These are phyloP conservation scores for Vulpes vulpes DNA, from an alignment of 2,113 vertebrate species.

Conservation along the genomic window DNA sequence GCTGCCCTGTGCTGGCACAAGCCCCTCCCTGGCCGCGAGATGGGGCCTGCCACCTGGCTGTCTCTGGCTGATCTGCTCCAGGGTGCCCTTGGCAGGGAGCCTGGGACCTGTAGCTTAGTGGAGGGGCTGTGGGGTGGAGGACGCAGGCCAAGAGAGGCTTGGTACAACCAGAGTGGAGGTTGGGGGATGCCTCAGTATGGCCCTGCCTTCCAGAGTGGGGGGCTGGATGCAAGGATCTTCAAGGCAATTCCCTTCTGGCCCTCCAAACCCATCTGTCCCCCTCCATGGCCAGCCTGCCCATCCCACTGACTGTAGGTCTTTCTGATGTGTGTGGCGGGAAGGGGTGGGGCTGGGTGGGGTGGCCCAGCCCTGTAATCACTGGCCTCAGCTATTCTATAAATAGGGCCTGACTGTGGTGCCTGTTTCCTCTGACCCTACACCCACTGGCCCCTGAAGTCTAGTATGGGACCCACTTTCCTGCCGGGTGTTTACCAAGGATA, in stretches of 20 bases:
- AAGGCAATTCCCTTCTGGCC: not conserved
- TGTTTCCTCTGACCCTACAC: not conserved
- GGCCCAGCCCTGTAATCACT: constrained; percentile 47
- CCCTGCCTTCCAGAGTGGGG: not conserved
- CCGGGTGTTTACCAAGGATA: not conserved
- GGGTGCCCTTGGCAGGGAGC: not conserved
- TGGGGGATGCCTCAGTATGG: not conserved
- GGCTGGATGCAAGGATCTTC: not conserved
- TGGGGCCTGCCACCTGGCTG: not conserved
- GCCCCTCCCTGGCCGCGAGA: not conserved
- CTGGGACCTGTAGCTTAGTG: not conserved
- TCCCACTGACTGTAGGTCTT: not conserved
- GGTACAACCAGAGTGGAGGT: too few relatives aligned
- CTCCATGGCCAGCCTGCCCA: not conserved
- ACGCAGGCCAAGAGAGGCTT: not conserved
- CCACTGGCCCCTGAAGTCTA: not conserved
- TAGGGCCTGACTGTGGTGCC: not conserved
- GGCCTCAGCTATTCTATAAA: constrained; percentile 47
- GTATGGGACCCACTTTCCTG: not conserved
- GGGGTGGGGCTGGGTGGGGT: not conserved
- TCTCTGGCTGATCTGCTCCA: not conserved
- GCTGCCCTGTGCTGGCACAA: not conserved
- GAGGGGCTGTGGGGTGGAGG: not conserved
- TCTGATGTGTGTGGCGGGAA: not conserved
- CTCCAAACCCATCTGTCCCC: not conserved